Evolutionary conservation across 2,888 invertebrate species (phyloP).

Genomic region (Mactromeris polynyma): DNA sequence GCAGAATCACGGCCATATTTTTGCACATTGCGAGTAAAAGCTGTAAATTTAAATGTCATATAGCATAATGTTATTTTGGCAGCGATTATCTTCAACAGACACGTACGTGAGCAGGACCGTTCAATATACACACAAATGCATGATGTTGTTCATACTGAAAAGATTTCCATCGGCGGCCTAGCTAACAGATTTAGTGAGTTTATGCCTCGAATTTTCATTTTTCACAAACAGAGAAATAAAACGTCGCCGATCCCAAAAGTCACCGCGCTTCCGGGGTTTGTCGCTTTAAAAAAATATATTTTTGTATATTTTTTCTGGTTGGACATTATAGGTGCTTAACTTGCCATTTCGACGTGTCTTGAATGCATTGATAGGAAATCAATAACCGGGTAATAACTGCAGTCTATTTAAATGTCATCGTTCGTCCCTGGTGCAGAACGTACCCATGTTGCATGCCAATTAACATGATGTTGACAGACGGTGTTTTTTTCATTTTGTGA

Average conservation of each 20-base stretch:
- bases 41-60: too few species aligned
- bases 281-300: conserved; percentile 10
- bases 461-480: too few species aligned
- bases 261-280: conserved; percentile 28
- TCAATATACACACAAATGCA: too few species aligned
- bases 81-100: too few species aligned
- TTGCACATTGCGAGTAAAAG: too few species aligned
- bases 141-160: too few species aligned
- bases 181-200: not conserved
- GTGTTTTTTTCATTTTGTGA: too few species aligned
- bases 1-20: too few species aligned
- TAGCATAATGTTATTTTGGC: too few species aligned
- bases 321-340: not conserved
- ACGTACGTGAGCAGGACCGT: too few species aligned
- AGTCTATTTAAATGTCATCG: not conserved
- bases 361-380: not conserved
- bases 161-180: too few species aligned
- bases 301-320: not conserved
- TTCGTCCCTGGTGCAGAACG: not conserved
- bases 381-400: not conserved
- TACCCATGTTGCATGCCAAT: not conserved
- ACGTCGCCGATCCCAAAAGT: conserved; percentile 29
- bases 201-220: not conserved
- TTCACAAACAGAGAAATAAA: not conserved
- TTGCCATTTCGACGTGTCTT: not conserved